Percentiles rank a stretch among this genome's conserved stretches.
These are phyloP conservation scores for Lasioglossum figueresi DNA, from an alignment of 2,888 invertebrate genomes.

Conservation along the genomic window DNA sequence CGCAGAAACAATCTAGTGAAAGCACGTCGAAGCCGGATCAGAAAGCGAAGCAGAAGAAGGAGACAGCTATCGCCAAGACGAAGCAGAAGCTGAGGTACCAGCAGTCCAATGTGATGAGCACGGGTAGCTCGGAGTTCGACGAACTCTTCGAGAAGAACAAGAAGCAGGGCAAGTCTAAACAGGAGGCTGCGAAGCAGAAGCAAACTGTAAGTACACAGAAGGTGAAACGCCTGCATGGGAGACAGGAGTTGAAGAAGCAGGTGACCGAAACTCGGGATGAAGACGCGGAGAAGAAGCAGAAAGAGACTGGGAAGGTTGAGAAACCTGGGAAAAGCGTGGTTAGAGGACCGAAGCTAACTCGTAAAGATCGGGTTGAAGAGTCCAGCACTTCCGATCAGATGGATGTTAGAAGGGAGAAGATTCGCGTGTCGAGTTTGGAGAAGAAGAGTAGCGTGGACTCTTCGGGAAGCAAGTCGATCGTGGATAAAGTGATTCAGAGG, in stretches of 20 bases:
- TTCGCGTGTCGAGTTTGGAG: conserved; percentile 17
- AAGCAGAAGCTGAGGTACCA: conserved; percentile 72
- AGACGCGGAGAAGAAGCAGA: conserved; percentile 45
- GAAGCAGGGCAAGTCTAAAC: conserved; percentile 37
- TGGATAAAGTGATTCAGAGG: conserved; percentile 19
- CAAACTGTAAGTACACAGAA: conserved; percentile 53
- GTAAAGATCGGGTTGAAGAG: conserved; percentile 56
- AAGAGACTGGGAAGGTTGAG: conserved; percentile 28
- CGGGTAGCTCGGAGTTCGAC: conserved; percentile 77
- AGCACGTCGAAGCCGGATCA: conserved; percentile 33
- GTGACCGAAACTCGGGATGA: conserved; percentile 28
- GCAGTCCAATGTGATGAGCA: conserved; percentile 69
- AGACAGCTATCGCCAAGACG: conserved; percentile 52
- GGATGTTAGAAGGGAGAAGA: conserved; percentile 35
- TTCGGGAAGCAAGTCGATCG: conserved; percentile 28
- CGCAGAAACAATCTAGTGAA: conserved; percentile 20
- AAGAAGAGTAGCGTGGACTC: conserved; percentile 52
- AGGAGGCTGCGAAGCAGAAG: conserved; percentile 60
- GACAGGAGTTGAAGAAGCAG: conserved; percentile 57
- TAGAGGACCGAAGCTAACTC: conserved; percentile 44
- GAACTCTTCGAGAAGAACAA: conserved; percentile 69
- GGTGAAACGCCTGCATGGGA: conserved; percentile 65
- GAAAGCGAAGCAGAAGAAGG: conserved; percentile 44
- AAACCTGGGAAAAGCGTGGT: conserved; percentile 20
- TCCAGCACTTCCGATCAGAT: conserved; percentile 45